phyloP scores from a whole-genome alignment of 2,113 vertebrate genomes.

The Excalfactoria chinensis region DNA sequence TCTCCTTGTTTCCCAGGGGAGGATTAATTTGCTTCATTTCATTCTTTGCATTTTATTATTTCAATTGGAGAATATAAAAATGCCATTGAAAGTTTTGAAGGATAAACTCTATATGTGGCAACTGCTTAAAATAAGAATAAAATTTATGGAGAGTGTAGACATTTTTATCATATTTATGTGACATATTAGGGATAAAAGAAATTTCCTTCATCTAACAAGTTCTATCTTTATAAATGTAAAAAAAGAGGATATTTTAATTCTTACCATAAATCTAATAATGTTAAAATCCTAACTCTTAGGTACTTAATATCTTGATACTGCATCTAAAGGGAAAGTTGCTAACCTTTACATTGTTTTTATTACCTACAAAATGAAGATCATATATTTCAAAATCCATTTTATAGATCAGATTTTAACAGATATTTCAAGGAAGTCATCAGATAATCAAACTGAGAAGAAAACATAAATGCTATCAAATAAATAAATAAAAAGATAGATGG shows the following conservation, averaged over 20 bases:
- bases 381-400: slow-evolving; percentile 55
- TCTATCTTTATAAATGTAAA: slow-evolving; percentile 73
- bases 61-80: slow-evolving; percentile 77
- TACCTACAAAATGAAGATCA: slow-evolving; percentile 41
- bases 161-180: slow-evolving; percentile 76
- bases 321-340: slow-evolving; percentile 40
- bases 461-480: neutral
- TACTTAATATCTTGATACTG: slow-evolving; percentile 69
- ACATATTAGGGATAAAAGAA: slow-evolving; percentile 79
- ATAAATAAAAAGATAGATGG: no score
- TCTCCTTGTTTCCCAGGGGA: slow-evolving; percentile 60
- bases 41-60: slow-evolving; percentile 77
- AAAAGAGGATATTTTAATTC: slow-evolving; percentile 65
- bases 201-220: slow-evolving; percentile 77
- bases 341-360: slow-evolving; percentile 57
- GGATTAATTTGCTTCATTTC: slow-evolving; percentile 80
- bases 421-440: neutral
- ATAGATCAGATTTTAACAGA: slow-evolving; percentile 4
- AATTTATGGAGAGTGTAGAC: slow-evolving; percentile 57
- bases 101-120: slow-evolving; percentile 76
- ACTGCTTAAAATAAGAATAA: slow-evolving; percentile 72
- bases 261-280: slow-evolving; percentile 72
- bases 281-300: slow-evolving; percentile 69
- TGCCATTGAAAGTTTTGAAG: slow-evolving; percentile 73
- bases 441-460: neutral